phyloP scores from a whole-genome alignment of 2,113 vertebrate genomes.

The Pavo muticus region DNA sequence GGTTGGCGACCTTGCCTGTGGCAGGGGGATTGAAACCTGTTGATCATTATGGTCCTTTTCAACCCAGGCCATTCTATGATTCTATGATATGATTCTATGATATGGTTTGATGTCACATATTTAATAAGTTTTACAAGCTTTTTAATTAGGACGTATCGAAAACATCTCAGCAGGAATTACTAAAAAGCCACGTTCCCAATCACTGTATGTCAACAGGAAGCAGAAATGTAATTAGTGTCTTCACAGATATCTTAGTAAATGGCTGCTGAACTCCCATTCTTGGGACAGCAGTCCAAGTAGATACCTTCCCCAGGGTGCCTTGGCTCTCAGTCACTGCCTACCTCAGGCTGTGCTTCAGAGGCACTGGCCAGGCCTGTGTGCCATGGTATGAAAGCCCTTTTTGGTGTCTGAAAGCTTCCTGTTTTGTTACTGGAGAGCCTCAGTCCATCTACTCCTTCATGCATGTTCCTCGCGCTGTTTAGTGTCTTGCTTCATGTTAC shows the following conservation, averaged over 20 bases:
- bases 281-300: neutral
- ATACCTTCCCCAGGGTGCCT: rapidly evolving
- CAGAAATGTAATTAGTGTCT: neutral
- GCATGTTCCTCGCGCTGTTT: neutral
- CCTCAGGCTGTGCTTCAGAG: neutral
- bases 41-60: too few species aligned
- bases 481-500: neutral
- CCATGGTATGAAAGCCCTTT: neutral
- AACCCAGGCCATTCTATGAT: too few species aligned
- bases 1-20: too few species aligned
- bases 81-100: too few species aligned
- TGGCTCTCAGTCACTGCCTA: rapidly evolving
- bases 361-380: neutral
- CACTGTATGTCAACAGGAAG: neutral
- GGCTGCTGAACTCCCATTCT: neutral
- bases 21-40: too few species aligned
- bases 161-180: neutral
- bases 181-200: neutral
- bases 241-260: neutral
- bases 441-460: neutral
- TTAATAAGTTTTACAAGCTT: neutral
- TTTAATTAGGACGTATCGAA: neutral
- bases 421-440: slow-evolving; percentile 26
- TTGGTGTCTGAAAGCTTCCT: slow-evolving; percentile 34
- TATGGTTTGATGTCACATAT: neutral